These are phyloP conservation scores for Pithecia hirsuta DNA, from an alignment of 2,797 vertebrate genomes.

Conservation along the genomic window DNA sequence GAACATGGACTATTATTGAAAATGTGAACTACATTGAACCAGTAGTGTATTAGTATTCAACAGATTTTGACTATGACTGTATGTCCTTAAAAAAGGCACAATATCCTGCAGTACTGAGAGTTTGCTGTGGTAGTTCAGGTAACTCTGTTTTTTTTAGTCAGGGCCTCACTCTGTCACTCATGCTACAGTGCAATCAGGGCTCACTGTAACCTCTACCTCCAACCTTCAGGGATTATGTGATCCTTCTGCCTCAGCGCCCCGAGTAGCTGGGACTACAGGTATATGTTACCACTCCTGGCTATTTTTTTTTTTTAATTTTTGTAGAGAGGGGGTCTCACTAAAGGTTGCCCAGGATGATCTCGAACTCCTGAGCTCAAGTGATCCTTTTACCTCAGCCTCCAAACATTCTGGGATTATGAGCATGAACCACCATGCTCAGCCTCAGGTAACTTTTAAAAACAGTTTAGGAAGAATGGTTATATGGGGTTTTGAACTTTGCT, in stretches of 20 bases:
- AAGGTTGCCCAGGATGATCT: not conserved
- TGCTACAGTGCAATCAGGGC: not conserved
- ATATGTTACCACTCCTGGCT: not conserved
- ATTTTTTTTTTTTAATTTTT: fast-evolving
- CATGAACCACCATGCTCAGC: not conserved
- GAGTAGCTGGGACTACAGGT: not conserved
- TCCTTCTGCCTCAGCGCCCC: not conserved
- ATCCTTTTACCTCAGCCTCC: not conserved
- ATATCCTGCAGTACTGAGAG: too few species aligned
- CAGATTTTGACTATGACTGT: not conserved
- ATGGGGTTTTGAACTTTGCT: not conserved
- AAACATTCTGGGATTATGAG: not conserved
- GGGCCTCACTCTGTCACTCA: not conserved
- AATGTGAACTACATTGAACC: not conserved
- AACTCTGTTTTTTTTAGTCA: not conserved
- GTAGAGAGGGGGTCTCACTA: not conserved
- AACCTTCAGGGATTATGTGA: not conserved
- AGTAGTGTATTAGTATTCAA: not conserved
- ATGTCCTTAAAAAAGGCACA: not conserved
- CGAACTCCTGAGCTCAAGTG: not conserved
- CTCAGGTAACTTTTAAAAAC: not conserved
- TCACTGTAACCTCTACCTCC: not conserved
- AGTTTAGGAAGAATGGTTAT: not conserved
- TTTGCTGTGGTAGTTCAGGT: not conserved
- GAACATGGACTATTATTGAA: not conserved